Evolutionary conservation across 2,888 invertebrate genomes (phyloP).

Genomic region (Pardosa pseudoannulata): DNA sequence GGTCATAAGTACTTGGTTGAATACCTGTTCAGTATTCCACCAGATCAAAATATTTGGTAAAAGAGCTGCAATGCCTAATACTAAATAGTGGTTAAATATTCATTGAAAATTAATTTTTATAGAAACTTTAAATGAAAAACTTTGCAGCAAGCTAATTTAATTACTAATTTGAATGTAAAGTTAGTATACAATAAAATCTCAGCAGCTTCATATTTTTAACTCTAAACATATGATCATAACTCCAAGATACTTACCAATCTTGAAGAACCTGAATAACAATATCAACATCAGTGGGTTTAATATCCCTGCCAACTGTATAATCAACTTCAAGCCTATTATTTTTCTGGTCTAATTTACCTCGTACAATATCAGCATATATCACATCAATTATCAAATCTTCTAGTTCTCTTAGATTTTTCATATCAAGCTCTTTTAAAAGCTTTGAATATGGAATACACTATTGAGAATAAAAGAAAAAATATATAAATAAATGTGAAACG

Average conservation of each 20-base stretch:
- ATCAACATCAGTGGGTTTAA: slow-evolving; percentile 87
- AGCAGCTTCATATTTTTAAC: no score
- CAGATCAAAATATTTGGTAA: no score
- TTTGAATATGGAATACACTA: slow-evolving; percentile 91
- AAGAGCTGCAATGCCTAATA: no score
- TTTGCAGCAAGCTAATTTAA: no score
- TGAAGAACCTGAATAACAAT: slow-evolving; percentile 83
- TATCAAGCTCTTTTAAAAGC: slow-evolving; percentile 90
- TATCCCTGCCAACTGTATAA: slow-evolving; percentile 94
- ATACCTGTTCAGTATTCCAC: no score
- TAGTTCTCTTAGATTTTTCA: slow-evolving; percentile 92
- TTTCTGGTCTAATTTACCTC: slow-evolving; percentile 96
- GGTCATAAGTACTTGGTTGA: no score
- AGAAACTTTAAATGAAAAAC: no score
- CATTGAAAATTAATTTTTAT: no score
- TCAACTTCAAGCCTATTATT: slow-evolving; percentile 95
- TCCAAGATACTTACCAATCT: slow-evolving; percentile 78
- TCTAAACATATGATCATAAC: no score
- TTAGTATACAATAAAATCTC: no score
- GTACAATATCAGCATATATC: slow-evolving; percentile 97
- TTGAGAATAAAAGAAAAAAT: neutral
- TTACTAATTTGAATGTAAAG: no score
- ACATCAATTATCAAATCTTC: slow-evolving; percentile 99
- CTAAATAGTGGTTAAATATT: no score
- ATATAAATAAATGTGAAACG: neutral